Evolutionary conservation across 2,113 vertebrate species (phyloP).

Genomic region (Ceyx cyanopectus): DNA sequence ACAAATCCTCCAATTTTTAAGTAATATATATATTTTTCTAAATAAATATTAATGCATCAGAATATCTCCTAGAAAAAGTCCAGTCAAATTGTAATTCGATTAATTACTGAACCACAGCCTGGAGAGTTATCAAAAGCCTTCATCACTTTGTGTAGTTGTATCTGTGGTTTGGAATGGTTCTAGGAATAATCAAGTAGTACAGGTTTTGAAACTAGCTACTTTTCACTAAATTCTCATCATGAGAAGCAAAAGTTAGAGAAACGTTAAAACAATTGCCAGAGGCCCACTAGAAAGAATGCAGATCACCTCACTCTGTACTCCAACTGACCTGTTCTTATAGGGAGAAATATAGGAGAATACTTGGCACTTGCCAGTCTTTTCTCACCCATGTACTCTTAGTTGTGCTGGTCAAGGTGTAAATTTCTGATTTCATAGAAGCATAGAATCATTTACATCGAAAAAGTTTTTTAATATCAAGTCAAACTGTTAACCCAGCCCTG

Average conservation of each 20-base stretch:
- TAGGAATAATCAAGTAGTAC: not conserved
- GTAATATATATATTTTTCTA: not conserved
- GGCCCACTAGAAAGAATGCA: slow-evolving; percentile 30
- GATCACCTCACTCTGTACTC: not conserved
- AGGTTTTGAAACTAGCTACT: not conserved
- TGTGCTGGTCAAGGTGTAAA: not conserved
- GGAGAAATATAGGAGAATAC: not conserved
- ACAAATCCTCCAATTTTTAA: not conserved
- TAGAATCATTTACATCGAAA: not conserved
- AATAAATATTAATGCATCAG: not conserved
- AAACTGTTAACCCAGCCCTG: not conserved
- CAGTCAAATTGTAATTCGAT: not conserved
- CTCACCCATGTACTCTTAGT: not conserved
- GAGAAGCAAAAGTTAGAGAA: slow-evolving; percentile 52
- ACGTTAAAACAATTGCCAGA: slow-evolving; percentile 57
- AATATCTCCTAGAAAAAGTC: not conserved
- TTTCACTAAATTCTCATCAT: slow-evolving; percentile 9
- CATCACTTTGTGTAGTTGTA: not conserved
- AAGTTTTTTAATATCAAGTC: not conserved
- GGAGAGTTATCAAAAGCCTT: not conserved
- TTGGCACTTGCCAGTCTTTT: not conserved
- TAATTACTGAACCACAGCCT: not conserved
- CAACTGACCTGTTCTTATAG: not conserved
- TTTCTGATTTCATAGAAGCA: not conserved
- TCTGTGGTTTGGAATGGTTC: slow-evolving; percentile 47